phyloP scores from a whole-genome alignment of 2,888 invertebrate genomes.

The Glaucopsyche alexis region DNA sequence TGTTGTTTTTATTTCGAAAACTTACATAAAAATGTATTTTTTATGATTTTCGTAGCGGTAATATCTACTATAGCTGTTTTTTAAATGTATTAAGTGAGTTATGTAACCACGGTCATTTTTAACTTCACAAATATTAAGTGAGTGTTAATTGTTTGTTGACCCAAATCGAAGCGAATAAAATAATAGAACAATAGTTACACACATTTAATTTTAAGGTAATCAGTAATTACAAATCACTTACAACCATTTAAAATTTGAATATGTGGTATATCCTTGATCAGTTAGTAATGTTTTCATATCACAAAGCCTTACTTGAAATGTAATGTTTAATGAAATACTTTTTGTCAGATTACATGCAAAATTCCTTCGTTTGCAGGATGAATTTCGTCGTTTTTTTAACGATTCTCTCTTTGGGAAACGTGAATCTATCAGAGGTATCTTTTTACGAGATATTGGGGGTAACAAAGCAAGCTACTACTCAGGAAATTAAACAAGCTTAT shows the following conservation, averaged over 20 bases:
- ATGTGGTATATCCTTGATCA: no score
- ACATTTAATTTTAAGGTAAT: no score
- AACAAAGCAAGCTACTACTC: constrained; percentile 82
- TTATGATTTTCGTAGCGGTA: neutral
- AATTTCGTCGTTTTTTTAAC: constrained; percentile 47
- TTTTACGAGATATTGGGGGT: constrained; percentile 85
- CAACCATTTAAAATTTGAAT: no score
- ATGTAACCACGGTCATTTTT: no score
- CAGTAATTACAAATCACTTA: no score
- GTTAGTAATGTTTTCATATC: no score
- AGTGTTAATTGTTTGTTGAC: no score
- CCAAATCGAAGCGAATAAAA: no score
- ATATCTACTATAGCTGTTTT: no score
- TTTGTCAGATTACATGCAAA: neutral
- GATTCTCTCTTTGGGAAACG: constrained; percentile 48
- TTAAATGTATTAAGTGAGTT: no score
- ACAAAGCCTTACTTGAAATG: neutral
- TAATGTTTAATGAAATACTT: neutral
- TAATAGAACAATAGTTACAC: no score
- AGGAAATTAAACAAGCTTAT: constrained; percentile 87
- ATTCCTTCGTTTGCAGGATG: constrained; percentile 47
- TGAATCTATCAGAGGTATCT: constrained; percentile 56
- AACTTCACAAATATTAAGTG: no score
- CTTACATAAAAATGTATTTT: neutral
- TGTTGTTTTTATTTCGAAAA: neutral